Evolutionary conservation across 2,113 vertebrate species (phyloP).

Genomic region (Varanus salvator): DNA sequence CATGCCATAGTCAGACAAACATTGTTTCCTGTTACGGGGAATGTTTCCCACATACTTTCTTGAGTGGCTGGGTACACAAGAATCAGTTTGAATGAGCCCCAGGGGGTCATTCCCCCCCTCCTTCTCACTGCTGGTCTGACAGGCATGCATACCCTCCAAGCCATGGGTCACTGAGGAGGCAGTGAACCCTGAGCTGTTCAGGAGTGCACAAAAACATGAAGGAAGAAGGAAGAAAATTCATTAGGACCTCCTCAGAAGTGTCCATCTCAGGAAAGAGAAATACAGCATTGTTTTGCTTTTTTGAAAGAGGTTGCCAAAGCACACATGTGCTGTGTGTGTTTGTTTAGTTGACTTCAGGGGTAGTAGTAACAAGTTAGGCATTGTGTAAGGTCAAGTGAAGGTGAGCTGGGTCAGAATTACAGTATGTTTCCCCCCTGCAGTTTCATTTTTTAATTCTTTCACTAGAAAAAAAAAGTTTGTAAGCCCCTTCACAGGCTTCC

Average conservation of each 20-base stretch:
- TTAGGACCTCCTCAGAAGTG: slow-evolving; percentile 66
- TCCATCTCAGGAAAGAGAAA: background rate
- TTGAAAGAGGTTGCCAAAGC: slow-evolving; percentile 57
- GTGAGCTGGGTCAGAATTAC: background rate
- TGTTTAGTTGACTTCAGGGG: slow-evolving; percentile 36
- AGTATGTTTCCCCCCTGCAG: background rate
- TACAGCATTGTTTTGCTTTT: slow-evolving; percentile 43
- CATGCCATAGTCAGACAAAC: slow-evolving; percentile 46
- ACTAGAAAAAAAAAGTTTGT: too few species aligned
- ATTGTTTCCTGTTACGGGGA: slow-evolving; percentile 52
- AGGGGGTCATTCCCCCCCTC: slow-evolving; percentile 65
- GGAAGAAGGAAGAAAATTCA: slow-evolving; percentile 60
- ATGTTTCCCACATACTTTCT: slow-evolving; percentile 46
- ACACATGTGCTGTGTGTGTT: slow-evolving; percentile 33
- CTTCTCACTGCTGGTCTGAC: slow-evolving; percentile 71
- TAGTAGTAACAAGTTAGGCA: slow-evolving; percentile 44
- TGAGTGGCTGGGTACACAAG: slow-evolving; percentile 65
- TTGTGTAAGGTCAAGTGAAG: slow-evolving; percentile 21
- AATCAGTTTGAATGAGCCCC: slow-evolving; percentile 70
- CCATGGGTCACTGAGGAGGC: slow-evolving; percentile 65
- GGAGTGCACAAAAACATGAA: slow-evolving; percentile 68
- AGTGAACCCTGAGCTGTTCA: slow-evolving; percentile 73
- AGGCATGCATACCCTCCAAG: slow-evolving; percentile 46
- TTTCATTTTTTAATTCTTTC: background rate
- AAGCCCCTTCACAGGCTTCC: background rate